A percentile compares a stretch with the other conserved stretches of the same genome.
Evolutionary conservation across 2,797 vertebrate genomes (phyloP).

Genomic region (Australoheros facetus): DNA sequence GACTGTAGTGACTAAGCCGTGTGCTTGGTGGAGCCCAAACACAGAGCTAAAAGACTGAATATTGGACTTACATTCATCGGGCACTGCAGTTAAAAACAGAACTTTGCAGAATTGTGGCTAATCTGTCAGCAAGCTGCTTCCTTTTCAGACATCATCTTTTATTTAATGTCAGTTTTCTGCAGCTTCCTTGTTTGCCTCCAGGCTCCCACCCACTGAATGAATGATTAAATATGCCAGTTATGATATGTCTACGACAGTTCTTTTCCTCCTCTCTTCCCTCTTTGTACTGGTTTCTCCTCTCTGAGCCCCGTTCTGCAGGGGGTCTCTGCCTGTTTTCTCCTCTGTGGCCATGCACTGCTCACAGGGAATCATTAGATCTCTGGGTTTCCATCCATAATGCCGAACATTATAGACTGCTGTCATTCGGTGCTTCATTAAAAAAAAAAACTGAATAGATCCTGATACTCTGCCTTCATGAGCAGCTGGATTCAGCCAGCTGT

Average conservation of each 20-base stretch:
- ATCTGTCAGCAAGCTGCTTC: neutral
- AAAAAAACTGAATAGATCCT: neutral
- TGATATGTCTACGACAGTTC: neutral
- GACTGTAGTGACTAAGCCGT: neutral
- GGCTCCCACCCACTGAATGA: neutral
- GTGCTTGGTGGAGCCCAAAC: neutral
- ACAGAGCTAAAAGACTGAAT: neutral
- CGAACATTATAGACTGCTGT: neutral
- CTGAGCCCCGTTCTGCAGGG: neutral
- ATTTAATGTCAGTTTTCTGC: neutral
- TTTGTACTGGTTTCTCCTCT: neutral
- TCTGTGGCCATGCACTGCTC: too few species aligned
- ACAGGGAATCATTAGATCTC: neutral
- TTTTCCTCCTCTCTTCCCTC: neutral
- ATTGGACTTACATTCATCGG: neutral
- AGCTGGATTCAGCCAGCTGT: too few species aligned
- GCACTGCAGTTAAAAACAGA: neutral
- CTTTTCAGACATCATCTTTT: neutral
- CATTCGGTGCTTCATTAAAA: neutral
- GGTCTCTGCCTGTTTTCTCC: neutral
- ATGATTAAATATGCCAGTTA: neutral
- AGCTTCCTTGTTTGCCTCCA: neutral
- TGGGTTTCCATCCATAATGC: neutral
- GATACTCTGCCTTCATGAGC: too few species aligned
- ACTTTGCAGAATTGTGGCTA: neutral